Evolutionary conservation across 2,888 invertebrate species (phyloP), one percentile per base, ranked within the genome.

Genomic region (Caenorhabditis sulstoni): DNA sequence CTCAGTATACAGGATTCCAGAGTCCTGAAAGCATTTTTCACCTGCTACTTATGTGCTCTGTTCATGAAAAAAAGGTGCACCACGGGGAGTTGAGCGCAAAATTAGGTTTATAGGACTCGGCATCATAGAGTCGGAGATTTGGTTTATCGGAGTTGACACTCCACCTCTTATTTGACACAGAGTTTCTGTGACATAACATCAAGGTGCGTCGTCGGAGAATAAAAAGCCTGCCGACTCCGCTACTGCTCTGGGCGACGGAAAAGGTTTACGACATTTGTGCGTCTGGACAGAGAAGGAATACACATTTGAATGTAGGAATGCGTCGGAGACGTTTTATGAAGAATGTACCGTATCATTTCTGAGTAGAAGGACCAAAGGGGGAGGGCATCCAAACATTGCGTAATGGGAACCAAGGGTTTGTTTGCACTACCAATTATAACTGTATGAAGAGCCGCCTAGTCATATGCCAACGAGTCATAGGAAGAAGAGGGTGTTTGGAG

Each of bases 341-440:
- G 22, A 22, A 52, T 53, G 16, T 53, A 53, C 53, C 53, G 53
- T 53, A 53, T 16, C 0, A 8, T 29, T 29, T 23, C 1, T 29
- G 29, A 22, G 23, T 20, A 20, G 22, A n/a, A 23, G 29, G 41
- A 41, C 18, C 29, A 41, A 5, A 41, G 41, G 53, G 44, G 52
- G 41, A 16, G 49, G 57, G 11, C 55, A 59, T 41, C 53, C 70
- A 70, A 70, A 70, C 47, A 70, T 70, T 70, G 18, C 70, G 70
- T 39, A 70, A 70, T 18, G 23, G 39, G 22, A 12, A 23, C 12
- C n/a, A 49, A 62, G 5, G 14, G 44, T 18, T 0, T 59, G 35
- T 59, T 59, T 59, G 59, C 47, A 29, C n/a, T 45, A 59, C 44
- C 59, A 59, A 59, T 59, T 59, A 59, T 59, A 29, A 59, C 45